Evolutionary conservation across 2,888 invertebrate species (phyloP), one percentile per base, ranked within the genome.

Genomic region (Drosophila barbarae): DNA sequence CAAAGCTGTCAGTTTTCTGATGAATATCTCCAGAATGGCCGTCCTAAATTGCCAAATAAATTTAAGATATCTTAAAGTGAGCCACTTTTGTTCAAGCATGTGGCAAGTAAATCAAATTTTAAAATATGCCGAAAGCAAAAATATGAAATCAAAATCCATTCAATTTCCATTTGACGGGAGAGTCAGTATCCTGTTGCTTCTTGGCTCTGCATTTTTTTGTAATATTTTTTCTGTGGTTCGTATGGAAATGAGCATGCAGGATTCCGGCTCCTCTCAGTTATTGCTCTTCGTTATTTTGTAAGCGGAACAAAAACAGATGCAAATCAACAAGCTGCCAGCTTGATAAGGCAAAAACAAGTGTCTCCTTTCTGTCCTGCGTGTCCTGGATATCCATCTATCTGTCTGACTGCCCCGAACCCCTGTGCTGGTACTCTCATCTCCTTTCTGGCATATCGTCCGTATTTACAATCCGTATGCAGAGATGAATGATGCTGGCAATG

Each of bases 291-390:
- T 64, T 56, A 56, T 64, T 57, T 44, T 51, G 36, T 52, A 49
- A 66, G 55, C 44, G 56, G 35, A 53, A 55, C 44, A 59, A 69
- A 59, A 75, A 73, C 70, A 68, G 72, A 72, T 64, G 69, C 69
- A 73, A 74, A 76, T 75, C 74, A 72, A 76, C 56, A 74, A 72
- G 69, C 69, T 65, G 69, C 51, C 69, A 69, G 50, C 47, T 39
- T 58, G 63, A 69, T 53, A 55, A 49, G 53, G 71, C 55, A 71
- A 71, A 73, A 66, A 63, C 69, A 73, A 74, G 65, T 69, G 65
- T 57, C 53, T 63, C 44, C 63, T 36, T 41, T 46, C 46, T 53
- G 51, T 60, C 46, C 60, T 53, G 61, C 51, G 53, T 60, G 52
- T 64, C 64, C 64, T 53, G 46, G 51, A 34, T 30, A 26, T 44